A percentile compares a stretch with the other conserved stretches of the same genome.
Evolutionary conservation across 1,140 invertebrate species (phyloP).

Genomic region (Paracyclopina nana): DNA sequence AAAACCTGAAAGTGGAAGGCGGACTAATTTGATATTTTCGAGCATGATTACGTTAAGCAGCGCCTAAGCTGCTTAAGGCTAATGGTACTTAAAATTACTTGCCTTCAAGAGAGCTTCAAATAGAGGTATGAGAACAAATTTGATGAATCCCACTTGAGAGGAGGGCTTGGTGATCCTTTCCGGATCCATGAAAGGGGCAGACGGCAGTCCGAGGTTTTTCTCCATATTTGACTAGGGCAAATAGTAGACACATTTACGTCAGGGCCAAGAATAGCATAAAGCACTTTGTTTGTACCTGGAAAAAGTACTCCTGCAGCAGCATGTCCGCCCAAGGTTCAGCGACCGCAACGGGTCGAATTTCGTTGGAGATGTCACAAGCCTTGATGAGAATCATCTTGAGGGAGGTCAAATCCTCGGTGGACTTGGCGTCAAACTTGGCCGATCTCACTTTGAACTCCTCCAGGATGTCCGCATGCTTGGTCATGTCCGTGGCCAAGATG

Average conservation of each 20-base stretch:
- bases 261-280: no score
- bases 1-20: slow-evolving; percentile 11
- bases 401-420: slow-evolving; percentile 51
- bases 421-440: slow-evolving; percentile 48
- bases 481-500: slow-evolving; percentile 69
- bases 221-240: slow-evolving; percentile 64
- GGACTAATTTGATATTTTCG: slow-evolving; percentile 1
- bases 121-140: slow-evolving; percentile 54
- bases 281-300: background rate
- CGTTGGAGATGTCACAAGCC: slow-evolving; percentile 69
- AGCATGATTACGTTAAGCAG: background rate
- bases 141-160: slow-evolving; percentile 66
- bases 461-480: slow-evolving; percentile 64
- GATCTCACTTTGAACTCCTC: slow-evolving; percentile 45
- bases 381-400: slow-evolving; percentile 55
- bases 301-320: slow-evolving; percentile 29
- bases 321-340: slow-evolving; percentile 66
- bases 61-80: background rate
- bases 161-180: slow-evolving; percentile 68
- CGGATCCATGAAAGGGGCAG: slow-evolving; percentile 74
- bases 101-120: slow-evolving; percentile 52
- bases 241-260: slow-evolving; percentile 49
- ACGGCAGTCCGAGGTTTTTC: slow-evolving; percentile 58
- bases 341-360: slow-evolving; percentile 59
- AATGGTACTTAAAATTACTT: slow-evolving; percentile 27